A percentile compares a stretch with the other conserved stretches of the same genome.
Evolutionary conservation across 2,888 invertebrate genomes (phyloP).

Genomic region (Cryptocephalus moraei): DNA sequence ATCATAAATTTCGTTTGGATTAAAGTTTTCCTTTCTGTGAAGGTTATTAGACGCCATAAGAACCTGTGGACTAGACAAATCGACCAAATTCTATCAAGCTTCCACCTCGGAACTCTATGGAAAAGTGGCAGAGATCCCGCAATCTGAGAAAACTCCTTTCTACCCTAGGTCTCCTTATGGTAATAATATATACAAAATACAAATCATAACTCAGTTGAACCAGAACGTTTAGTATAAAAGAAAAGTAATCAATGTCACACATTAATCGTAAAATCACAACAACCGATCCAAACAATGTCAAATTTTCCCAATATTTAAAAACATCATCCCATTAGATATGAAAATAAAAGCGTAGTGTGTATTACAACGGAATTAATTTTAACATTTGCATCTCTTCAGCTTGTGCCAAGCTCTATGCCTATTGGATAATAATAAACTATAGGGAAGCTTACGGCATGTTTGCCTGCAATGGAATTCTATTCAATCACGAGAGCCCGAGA

Average conservation of each 20-base stretch:
- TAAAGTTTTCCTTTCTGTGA: too few relatives aligned
- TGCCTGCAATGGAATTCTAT: conserved; percentile 91
- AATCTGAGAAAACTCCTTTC: conserved; percentile 90
- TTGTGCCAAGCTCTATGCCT: conserved; percentile 91
- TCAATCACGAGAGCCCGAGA: conserved; percentile 93
- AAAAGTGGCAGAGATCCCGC: conserved; percentile 85
- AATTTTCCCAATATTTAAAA: too few relatives aligned
- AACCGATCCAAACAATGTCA: too few relatives aligned
- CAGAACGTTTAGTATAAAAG: too few relatives aligned
- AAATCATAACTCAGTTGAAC: too few relatives aligned
- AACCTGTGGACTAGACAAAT: conserved; percentile 72
- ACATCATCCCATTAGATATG: too few relatives aligned
- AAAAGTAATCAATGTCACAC: too few relatives aligned
- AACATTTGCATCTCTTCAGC: conserved; percentile 44
- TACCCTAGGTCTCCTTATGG: conserved; percentile 95
- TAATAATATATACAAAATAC: conserved; percentile 35
- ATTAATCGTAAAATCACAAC: too few relatives aligned
- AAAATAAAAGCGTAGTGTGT: too few relatives aligned
- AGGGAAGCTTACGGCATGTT: conserved; percentile 92
- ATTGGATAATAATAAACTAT: conserved; percentile 94
- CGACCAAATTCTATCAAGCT: conserved; percentile 86
- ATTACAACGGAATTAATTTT: too few relatives aligned
- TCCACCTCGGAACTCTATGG: conserved; percentile 94
- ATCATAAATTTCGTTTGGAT: too few relatives aligned
- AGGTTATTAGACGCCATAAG: conserved; percentile 85